Percentiles rank a stretch among this genome's conserved stretches.
Evolutionary conservation across 2,113 vertebrate species (phyloP).

Genomic region (Rhineura floridana): DNA sequence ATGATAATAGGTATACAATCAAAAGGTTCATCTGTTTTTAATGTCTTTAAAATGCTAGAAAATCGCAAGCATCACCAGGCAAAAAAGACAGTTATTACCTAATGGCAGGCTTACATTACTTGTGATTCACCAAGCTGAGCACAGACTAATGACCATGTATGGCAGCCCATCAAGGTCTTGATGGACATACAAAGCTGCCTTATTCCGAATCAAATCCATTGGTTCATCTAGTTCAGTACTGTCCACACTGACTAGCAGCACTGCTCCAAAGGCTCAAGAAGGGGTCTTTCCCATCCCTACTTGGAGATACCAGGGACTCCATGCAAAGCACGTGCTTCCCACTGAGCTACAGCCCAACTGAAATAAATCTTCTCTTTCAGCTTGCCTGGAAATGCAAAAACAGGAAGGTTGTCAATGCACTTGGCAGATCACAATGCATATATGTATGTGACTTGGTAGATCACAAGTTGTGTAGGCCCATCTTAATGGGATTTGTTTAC

Average conservation of each 20-base stretch:
- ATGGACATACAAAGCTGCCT: not conserved
- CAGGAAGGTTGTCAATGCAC: not conserved
- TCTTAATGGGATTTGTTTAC: not conserved
- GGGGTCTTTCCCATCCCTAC: not conserved
- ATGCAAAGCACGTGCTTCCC: not conserved
- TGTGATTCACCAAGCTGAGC: not conserved
- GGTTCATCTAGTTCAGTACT: not conserved
- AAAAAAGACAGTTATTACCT: not conserved
- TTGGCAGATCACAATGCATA: not conserved
- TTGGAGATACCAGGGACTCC: not conserved
- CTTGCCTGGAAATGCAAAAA: not conserved
- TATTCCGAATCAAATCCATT: not conserved
- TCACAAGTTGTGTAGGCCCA: not conserved
- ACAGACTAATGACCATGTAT: not conserved
- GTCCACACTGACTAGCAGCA: too few relatives aligned
- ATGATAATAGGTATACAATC: slow-evolving; percentile 50
- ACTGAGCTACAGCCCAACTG: not conserved
- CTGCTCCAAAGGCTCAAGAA: too few relatives aligned
- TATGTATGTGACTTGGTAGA: not conserved
- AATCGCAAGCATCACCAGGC: slow-evolving; percentile 49
- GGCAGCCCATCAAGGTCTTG: not conserved
- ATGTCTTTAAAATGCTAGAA: slow-evolving; percentile 61
- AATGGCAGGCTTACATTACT: not conserved
- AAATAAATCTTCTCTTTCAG: not conserved
- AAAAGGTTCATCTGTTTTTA: slow-evolving; percentile 78